These are phyloP conservation scores for Acanthochromis polyacanthus DNA, from an alignment of 2,113 vertebrate species.

Conservation along the genomic window DNA sequence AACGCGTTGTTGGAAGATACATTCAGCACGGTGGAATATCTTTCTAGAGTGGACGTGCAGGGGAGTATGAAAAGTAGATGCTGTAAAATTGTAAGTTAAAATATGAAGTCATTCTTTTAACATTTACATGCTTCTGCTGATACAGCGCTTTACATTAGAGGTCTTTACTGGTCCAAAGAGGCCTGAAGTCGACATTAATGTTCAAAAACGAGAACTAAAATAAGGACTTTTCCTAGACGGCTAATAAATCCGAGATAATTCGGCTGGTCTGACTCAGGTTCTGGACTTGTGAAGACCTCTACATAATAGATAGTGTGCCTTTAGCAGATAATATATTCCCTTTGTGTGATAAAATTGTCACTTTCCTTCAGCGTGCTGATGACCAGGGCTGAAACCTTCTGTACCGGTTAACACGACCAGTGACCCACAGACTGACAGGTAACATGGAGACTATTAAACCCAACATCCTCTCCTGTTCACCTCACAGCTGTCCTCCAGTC, in stretches of 20 bases:
- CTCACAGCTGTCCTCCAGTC: conserved; percentile 75
- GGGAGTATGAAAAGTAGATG: no score
- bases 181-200: no score
- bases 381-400: neutral
- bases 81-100: no score
- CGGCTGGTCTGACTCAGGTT: no score
- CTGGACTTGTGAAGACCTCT: neutral
- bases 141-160: neutral
- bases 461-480: neutral
- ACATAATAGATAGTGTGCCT: neutral
- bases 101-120: no score
- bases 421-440: neutral
- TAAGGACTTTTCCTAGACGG: no score
- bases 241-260: neutral
- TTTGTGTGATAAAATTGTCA: neutral
- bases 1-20: no score
- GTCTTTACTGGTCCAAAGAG: neutral
- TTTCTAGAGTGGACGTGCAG: no score
- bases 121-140: neutral
- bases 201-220: no score
- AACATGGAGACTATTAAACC: neutral
- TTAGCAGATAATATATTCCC: neutral
- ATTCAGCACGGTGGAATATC: no score
- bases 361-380: neutral
- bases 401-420: neutral